A percentile compares a stretch with the other conserved stretches of the same genome.
Evolutionary conservation across 2,113 vertebrate genomes (phyloP).

Genomic region (Anguilla japonica): DNA sequence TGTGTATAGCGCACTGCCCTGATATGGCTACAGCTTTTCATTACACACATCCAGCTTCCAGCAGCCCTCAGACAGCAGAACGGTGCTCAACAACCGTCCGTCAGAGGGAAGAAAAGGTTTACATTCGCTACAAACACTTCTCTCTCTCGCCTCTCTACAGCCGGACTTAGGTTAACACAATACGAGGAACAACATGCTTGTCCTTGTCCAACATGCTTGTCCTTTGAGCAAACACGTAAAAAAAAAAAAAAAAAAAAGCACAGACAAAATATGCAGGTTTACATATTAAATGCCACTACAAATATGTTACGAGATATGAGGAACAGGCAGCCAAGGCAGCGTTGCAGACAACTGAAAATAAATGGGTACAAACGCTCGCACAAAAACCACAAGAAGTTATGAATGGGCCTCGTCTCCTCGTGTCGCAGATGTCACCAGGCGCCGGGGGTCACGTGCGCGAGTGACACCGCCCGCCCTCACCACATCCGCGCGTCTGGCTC

Average conservation of each 20-base stretch:
- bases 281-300: background rate
- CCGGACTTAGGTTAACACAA: background rate
- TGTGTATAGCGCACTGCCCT: background rate
- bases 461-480: background rate
- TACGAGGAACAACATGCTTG: background rate
- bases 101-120: background rate
- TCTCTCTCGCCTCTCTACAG: background rate
- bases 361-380: background rate
- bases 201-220: background rate
- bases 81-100: background rate
- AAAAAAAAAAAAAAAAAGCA: background rate
- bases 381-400: background rate
- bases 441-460: background rate
- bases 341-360: background rate
- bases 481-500: background rate
- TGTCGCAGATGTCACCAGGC: background rate
- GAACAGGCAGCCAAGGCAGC: background rate
- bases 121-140: background rate
- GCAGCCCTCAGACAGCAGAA: background rate
- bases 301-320: background rate
- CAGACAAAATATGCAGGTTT: background rate
- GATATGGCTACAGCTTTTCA: background rate
- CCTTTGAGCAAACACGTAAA: background rate
- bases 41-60: background rate
- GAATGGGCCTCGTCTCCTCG: background rate